phyloP scores from a whole-genome alignment of 2,797 vertebrate genomes.

The Melanotaenia nigrans region DNA sequence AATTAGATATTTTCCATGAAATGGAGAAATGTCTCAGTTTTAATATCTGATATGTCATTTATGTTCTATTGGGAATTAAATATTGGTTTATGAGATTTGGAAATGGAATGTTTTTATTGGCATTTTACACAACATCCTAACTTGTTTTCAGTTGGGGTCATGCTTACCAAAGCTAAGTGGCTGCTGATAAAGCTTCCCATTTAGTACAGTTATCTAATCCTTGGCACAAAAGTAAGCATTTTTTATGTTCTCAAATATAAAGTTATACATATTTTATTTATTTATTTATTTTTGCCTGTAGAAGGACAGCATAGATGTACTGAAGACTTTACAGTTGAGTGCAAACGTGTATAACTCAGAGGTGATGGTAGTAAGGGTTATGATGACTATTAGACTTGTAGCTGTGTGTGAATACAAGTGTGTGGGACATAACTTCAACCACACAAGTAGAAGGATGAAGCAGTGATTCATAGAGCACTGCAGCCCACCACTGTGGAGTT shows the following conservation, averaged over 20 bases:
- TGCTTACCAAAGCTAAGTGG: too few species aligned
- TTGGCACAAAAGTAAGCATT: background rate
- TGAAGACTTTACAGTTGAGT: slow-evolving; percentile 38
- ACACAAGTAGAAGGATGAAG: slow-evolving; percentile 45
- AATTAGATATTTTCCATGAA: too few species aligned
- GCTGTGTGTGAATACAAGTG: slow-evolving; percentile 51
- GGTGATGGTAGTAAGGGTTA: slow-evolving; percentile 40
- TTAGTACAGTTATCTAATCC: background rate
- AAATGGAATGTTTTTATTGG: too few species aligned
- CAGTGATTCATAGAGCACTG: slow-evolving; percentile 63
- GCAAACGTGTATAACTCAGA: slow-evolving; percentile 41
- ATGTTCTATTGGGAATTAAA: too few species aligned
- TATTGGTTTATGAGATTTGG: too few species aligned
- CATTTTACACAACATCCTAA: background rate
- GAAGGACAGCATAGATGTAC: slow-evolving; percentile 8
- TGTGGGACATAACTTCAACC: slow-evolving; percentile 58
- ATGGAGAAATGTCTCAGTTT: too few species aligned
- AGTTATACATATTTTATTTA: background rate
- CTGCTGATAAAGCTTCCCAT: background rate
- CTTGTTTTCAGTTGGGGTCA: too few species aligned
- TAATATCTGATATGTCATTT: too few species aligned
- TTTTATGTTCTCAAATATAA: slow-evolving; percentile 9
- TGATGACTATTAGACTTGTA: slow-evolving; percentile 30
- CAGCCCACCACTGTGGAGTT: slow-evolving; percentile 58
- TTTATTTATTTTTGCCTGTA: background rate